Base-by-base conservation (phyloP, 1,140 invertebrate genomes). In the Geopemphigus sp. region DNA sequence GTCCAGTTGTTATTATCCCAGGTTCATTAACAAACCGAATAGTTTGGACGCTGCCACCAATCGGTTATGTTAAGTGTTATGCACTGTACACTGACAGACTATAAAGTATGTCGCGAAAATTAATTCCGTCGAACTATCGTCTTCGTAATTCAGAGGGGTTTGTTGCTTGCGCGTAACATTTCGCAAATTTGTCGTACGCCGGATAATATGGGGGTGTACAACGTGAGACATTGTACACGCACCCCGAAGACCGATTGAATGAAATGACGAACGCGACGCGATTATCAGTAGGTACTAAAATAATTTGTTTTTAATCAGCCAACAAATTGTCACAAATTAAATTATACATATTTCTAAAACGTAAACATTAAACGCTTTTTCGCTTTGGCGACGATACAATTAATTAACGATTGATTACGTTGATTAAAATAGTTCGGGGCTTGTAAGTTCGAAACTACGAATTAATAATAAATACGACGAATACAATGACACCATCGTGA, bases 401-500 rank as follows among this genome's bases (percentile, higher is more conserved):
- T 39, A 22, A 59, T 76, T 8, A 19, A 53, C 3, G 11, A 74
- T 15, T 39, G 26, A 56, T 57, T n/a, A 59, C 56, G 59, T 45
- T 47, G 0, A 45, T 63, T 61, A 24, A 61, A 32, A 63, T 76
- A 24, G 45, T 17, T 32, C 2, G 11, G 26, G 11, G 26, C n/a
- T 47, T 47, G 19, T 59, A 32, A 45, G 8, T 76, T 47, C 14
- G 0, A 14, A 50, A 76, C 73, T 59, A 39, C 17, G 10, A 76
- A n/a, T 57, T n/a, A 73, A 73, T 73, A 59, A 57, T 26, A 59
- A 76, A 76, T 74, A 74, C 57, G 54, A 14, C 54, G 39, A 59
- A 24, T 50, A 68, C 50, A 68, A 68, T 68, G 50, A 68, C n/a
- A n/a, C n/a, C n/a, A n/a, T n/a, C n/a, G n/a, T n/a, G n/a, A n/a